Conservation (phyloP, 2,888 invertebrate genomes). For the Orthosia incerta region DNA sequence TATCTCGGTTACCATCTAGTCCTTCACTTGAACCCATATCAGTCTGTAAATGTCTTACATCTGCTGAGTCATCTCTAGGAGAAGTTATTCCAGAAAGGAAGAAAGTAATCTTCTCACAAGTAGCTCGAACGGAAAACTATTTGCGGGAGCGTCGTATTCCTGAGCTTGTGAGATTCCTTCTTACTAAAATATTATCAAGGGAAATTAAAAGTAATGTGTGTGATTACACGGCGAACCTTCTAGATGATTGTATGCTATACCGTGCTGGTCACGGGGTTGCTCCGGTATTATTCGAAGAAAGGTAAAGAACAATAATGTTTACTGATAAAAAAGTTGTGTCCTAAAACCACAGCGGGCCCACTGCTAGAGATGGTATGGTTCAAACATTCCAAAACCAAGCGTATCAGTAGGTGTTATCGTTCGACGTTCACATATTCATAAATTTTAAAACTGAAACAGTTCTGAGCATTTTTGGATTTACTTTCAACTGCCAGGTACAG, state of each 20-base stretch:
- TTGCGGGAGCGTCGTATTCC: conserved; percentile 84
- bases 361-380: too few relatives aligned
- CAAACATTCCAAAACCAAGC: too few relatives aligned
- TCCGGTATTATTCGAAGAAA: conserved; percentile 83
- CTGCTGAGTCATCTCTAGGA: conserved; percentile 67
- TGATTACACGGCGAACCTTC: conserved; percentile 76
- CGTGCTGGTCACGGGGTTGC: conserved; percentile 82
- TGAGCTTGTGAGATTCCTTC: conserved; percentile 82
- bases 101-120: conserved; percentile 75
- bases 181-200: conserved; percentile 81
- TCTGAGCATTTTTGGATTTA: too few relatives aligned
- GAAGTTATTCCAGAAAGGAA: conserved; percentile 77
- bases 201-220: conserved; percentile 73
- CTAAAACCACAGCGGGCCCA: too few relatives aligned
- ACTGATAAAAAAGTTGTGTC: neutral
- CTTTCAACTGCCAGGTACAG: too few relatives aligned
- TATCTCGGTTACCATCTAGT: conserved; percentile 32
- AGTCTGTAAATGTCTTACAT: conserved; percentile 79
- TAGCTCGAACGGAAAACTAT: conserved; percentile 82
- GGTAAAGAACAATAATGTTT: conserved; percentile 71
- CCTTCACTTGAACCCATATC: conserved; percentile 60
- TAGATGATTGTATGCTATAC: conserved; percentile 86
- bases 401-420: too few relatives aligned
- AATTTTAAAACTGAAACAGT: too few relatives aligned
- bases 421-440: too few relatives aligned